A percentile compares a stretch with the other conserved stretches of the same genome.
phyloP scores from a whole-genome alignment of 2,113 vertebrate genomes.

The Potamarius usumacintae region DNA sequence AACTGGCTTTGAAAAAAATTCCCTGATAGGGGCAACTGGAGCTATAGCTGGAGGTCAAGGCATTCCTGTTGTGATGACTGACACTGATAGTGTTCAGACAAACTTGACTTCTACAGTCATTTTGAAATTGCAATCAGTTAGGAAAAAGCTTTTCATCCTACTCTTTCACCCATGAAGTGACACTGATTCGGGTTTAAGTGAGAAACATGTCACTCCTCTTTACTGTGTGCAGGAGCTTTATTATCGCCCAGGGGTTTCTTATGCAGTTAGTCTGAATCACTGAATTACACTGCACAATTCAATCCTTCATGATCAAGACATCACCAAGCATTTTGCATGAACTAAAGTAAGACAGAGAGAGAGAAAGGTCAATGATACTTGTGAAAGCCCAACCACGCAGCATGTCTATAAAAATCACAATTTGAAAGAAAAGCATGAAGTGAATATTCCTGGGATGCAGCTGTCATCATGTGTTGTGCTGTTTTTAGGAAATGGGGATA shows the following conservation, averaged over 20 bases:
- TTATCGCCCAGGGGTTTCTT: background rate
- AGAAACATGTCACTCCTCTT: background rate
- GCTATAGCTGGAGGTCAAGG: constrained; percentile 19
- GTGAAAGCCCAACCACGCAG: background rate
- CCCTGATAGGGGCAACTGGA: background rate
- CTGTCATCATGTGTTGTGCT: constrained; percentile 1
- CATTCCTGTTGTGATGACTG: constrained; percentile 6
- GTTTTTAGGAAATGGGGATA: constrained; percentile 19
- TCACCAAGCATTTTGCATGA: background rate
- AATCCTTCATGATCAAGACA: background rate
- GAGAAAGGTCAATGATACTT: background rate
- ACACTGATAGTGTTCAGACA: constrained; percentile 3
- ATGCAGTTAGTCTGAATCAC: background rate
- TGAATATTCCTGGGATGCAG: constrained; percentile 11
- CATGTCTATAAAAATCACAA: background rate
- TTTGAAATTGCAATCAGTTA: background rate
- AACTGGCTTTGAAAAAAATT: background rate
- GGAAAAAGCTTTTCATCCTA: background rate
- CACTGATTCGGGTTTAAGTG: background rate
- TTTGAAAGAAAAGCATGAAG: background rate
- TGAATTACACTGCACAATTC: background rate
- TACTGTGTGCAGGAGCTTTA: background rate
- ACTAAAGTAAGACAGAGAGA: background rate
- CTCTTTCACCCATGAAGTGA: background rate
- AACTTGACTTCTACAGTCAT: background rate